Evolutionary conservation across 2,113 vertebrate genomes (phyloP).

Genomic region (Aphelocoma coerulescens): DNA sequence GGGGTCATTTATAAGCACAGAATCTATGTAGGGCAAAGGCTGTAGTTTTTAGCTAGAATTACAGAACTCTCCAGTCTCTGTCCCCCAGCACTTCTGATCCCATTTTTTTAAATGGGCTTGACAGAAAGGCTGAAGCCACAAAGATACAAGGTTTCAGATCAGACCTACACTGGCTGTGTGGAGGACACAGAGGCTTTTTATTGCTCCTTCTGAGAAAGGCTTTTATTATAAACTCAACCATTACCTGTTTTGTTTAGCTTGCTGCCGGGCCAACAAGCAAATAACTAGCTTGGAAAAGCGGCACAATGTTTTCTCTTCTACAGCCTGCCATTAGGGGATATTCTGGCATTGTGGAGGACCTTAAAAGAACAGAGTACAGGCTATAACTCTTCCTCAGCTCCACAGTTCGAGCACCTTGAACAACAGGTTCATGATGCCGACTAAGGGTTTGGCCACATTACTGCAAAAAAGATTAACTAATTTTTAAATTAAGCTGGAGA

Average conservation of each 20-base stretch:
- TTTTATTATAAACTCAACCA: neutral
- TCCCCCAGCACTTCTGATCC: neutral
- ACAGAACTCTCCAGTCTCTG: neutral
- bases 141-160: neutral
- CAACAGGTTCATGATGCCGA: neutral
- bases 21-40: neutral
- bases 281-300: neutral
- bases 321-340: conserved; percentile 1
- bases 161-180: neutral
- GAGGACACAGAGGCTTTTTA: neutral
- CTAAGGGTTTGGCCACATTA: neutral
- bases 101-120: neutral
- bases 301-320: neutral
- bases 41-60: neutral
- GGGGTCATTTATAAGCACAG: neutral
- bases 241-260: conserved; percentile 27
- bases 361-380: neutral
- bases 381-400: neutral
- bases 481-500: neutral
- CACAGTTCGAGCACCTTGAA: neutral
- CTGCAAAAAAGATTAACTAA: neutral
- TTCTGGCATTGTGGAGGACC: neutral
- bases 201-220: neutral
- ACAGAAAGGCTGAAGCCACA: neutral
- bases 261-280: conserved; percentile 1